Evolutionary conservation across 2,797 vertebrate species (phyloP), one percentile per base, ranked within the genome.

Genomic region (Sebastes baramenuke): DNA sequence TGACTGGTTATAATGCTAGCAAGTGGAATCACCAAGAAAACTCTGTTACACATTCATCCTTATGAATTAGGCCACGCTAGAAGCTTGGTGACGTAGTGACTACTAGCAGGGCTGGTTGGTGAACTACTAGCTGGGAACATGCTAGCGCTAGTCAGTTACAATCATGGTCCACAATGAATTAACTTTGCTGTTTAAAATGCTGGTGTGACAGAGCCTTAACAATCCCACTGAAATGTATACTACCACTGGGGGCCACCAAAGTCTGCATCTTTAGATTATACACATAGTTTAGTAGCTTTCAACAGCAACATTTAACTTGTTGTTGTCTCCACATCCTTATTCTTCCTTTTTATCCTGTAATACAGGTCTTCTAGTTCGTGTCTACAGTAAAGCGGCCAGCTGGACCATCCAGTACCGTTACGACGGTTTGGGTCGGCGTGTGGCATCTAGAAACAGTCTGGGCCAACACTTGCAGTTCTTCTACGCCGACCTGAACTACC

Each of bases 351-450:
- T 49, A 12, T 72, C 29, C 29, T 75, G 29, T 36, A 2, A 38
- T 34, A 8, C 67, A 95, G 97, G 99, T 11, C 97, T 99, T 29
- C 95, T 99, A 7, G 97, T 97, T 6, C 96, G 98, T 27, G 98
- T 99, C 11, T 99, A 99, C 83, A 99, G 99, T 90, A 99, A 99
- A 94, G 97, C 97, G 25, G 97, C 97, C 1, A 97, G 98, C 56
- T 99, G 99, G 99, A 99, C 97, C 0, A 98, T 99, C 80, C 97
- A 98, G 91, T 99, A 99, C 79, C 98, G 98, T 1, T 99, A 99
- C 0, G 99, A 99, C 2, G 99, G 99, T 54, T 92, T 99, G 42
- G 98, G 99, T 6, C 94, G 99, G 36, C 96, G 99, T 0, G 97
- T 99, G 36, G 98, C 98, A 0, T 98, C 95, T 65, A 96, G 98